Evolutionary conservation across 1,140 invertebrate species (phyloP).

Genomic region (Reticulitermes speratus): DNA sequence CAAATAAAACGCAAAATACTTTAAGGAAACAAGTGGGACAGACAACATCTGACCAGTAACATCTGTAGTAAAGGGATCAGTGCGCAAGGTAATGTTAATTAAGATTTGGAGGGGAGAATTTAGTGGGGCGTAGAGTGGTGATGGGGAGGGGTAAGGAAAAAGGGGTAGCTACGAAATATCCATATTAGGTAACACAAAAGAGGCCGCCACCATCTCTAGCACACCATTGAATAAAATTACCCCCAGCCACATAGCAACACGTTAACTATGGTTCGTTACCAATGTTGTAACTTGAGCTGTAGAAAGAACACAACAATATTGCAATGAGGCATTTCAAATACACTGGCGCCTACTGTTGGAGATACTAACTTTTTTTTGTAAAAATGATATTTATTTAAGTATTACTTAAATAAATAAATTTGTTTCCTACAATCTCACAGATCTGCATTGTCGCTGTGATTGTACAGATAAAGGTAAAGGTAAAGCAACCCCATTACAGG

Average conservation of each 20-base stretch:
- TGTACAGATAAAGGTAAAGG: too few relatives aligned
- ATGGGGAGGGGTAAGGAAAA: not conserved
- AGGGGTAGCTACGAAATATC: slow-evolving; percentile 17
- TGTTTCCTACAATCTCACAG: too few relatives aligned
- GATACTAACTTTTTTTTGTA: too few relatives aligned
- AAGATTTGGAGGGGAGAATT: slow-evolving; percentile 15
- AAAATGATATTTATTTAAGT: too few relatives aligned
- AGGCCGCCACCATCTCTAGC: slow-evolving; percentile 11
- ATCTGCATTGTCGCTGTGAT: too few relatives aligned
- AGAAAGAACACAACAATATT: not conserved
- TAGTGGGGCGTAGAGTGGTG: not conserved
- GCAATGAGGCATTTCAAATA: too few relatives aligned
- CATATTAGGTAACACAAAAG: slow-evolving; percentile 15
- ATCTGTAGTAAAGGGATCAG: not conserved
- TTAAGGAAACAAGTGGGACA: not conserved
- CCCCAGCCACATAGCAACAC: slow-evolving; percentile 4
- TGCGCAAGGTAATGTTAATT: not conserved
- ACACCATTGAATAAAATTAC: slow-evolving; percentile 17
- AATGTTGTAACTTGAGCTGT: not conserved
- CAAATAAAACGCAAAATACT: not conserved
- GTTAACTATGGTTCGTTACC: not conserved
- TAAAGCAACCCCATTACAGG: too few relatives aligned
- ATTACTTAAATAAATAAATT: too few relatives aligned
- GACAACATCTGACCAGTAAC: not conserved
- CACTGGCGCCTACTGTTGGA: too few relatives aligned